A percentile compares a stretch with the other conserved stretches of the same genome.
Evolutionary conservation across 2,113 vertebrate genomes (phyloP).

Genomic region (Hemiprocne comata): DNA sequence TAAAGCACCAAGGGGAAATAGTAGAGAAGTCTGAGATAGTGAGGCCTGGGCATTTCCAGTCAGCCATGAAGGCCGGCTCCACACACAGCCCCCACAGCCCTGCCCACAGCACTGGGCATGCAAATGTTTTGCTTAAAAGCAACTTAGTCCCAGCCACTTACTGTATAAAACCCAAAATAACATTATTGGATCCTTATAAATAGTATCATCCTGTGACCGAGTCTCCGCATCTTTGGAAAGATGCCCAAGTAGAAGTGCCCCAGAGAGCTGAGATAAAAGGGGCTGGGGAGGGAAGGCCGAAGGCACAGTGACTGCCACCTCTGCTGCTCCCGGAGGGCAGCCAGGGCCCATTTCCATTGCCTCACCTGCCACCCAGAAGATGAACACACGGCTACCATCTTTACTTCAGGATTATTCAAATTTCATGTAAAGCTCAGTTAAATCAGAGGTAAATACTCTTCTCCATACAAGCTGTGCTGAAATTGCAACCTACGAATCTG

Average conservation of each 20-base stretch:
- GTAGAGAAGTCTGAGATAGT: background rate
- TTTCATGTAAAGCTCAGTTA: background rate
- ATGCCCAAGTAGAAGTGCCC: background rate
- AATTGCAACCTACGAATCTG: background rate
- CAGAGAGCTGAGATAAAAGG: background rate
- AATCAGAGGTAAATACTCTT: background rate
- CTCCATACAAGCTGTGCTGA: background rate
- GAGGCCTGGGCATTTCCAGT: background rate
- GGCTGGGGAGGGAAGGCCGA: background rate
- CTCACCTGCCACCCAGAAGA: background rate
- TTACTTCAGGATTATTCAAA: background rate
- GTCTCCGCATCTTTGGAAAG: background rate
- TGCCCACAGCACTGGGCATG: rapidly evolving
- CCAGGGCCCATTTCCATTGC: rapidly evolving
- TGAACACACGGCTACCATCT: no score
- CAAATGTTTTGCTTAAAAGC: rapidly evolving
- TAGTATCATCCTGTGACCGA: rapidly evolving
- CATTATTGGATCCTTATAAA: rapidly evolving
- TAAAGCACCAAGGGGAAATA: background rate
- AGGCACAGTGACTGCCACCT: rapidly evolving
- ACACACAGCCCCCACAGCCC: rapidly evolving
- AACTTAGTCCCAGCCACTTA: background rate
- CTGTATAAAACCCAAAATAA: background rate
- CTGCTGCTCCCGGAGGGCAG: rapidly evolving
- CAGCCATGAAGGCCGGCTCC: rapidly evolving